A percentile compares a stretch with the other conserved stretches of the same genome.
Evolutionary conservation across 2,113 vertebrate species (phyloP).

Genomic region (Sterrhoptilus dennistouni): DNA sequence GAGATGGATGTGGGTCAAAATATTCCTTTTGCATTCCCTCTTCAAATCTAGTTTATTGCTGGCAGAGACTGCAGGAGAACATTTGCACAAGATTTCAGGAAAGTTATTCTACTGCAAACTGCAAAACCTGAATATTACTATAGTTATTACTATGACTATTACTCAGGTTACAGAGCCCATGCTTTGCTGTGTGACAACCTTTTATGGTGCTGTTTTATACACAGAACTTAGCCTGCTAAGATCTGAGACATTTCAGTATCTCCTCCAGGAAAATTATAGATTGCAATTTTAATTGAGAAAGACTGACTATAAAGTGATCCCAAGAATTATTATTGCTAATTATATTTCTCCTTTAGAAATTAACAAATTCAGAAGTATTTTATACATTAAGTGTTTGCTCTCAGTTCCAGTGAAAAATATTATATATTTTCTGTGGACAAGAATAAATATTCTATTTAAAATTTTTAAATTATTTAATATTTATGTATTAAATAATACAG

Average conservation of each 20-base stretch:
- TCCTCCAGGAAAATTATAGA: constrained; percentile 33
- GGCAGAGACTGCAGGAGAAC: not conserved
- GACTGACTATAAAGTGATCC: constrained; percentile 34
- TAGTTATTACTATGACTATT: not conserved
- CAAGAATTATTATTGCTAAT: constrained; percentile 32
- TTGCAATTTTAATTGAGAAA: constrained; percentile 34
- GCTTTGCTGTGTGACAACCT: not conserved
- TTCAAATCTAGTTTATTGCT: not conserved
- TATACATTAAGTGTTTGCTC: not conserved
- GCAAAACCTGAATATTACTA: not conserved
- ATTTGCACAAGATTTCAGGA: not conserved
- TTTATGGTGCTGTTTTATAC: constrained; percentile 6
- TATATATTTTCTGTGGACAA: not conserved
- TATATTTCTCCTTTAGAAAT: constrained; percentile 5
- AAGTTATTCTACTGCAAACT: not conserved
- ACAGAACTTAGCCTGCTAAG: not conserved
- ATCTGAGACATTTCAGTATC: constrained; percentile 4
- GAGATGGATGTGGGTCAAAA: not conserved
- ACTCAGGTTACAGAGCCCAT: not conserved
- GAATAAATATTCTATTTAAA: not conserved
- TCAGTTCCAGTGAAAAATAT: not conserved
- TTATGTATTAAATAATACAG: not conserved
- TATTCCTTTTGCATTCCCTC: not conserved
- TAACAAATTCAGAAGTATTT: constrained; percentile 34
- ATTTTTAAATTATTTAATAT: too few relatives aligned